Percentiles rank a stretch among this genome's conserved stretches.
These are phyloP conservation scores for Saxidomus purpurata DNA, from an alignment of 1,140 invertebrate genomes.

Conservation along the genomic window DNA sequence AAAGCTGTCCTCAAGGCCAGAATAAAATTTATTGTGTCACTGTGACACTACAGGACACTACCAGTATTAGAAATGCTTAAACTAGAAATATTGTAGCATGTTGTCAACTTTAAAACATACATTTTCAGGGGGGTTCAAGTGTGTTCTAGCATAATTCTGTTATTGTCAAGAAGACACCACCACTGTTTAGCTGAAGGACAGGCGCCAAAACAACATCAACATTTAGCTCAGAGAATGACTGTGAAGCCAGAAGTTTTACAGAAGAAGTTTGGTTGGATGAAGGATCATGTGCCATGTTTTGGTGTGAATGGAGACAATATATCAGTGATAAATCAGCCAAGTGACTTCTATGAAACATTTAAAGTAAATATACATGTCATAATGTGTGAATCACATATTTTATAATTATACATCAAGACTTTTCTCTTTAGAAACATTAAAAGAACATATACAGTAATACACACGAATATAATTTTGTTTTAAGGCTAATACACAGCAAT, in stretches of 20 bases:
- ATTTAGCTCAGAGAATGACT: neutral
- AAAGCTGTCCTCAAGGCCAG: too few species aligned
- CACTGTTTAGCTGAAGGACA: constrained; percentile 12
- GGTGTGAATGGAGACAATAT: constrained; percentile 83
- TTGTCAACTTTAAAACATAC: too few species aligned
- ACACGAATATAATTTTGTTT: too few species aligned
- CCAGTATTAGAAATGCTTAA: too few species aligned
- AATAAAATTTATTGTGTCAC: too few species aligned
- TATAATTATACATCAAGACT: too few species aligned
- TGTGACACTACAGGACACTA: too few species aligned
- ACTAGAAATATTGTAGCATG: too few species aligned
- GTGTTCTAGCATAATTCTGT: neutral
- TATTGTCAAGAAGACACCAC: constrained; percentile 17
- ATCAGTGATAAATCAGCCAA: constrained; percentile 83
- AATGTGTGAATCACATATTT: too few species aligned
- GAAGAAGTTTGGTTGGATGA: constrained; percentile 78
- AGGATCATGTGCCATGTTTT: constrained; percentile 83
- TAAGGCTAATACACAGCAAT: too few species aligned
- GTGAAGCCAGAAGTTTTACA: neutral
- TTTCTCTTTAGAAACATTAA: too few species aligned
- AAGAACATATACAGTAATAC: too few species aligned
- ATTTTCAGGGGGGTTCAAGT: neutral
- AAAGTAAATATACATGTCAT: constrained; percentile 78
- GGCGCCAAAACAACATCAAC: neutral
- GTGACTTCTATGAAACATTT: constrained; percentile 84